Base-by-base conservation (phyloP, 2,888 invertebrate genomes). In the Drepanosiphum platanoidis region DNA sequence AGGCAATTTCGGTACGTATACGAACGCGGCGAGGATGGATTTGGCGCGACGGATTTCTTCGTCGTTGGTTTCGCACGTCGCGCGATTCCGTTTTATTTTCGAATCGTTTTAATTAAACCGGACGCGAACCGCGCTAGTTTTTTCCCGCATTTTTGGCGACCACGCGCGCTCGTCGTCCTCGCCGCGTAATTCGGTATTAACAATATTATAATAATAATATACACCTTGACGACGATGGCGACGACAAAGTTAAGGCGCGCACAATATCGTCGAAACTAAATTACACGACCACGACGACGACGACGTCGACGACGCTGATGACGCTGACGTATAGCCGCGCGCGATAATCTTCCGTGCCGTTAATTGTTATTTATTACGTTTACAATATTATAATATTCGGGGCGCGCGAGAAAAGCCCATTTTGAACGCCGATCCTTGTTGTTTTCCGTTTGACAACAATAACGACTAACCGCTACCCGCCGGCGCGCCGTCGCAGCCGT, bases 1-100 rank as follows among this genome's bases (percentile, higher is more conserved):
- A 83, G 82, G 82, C 82, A 83, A 83, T 74, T 13, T 64, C 9
- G 61, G 61, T 83, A 46, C 82, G n/a, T 22, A n/a, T 42, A 74
- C 3, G 82, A 34, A 46, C 30, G 39, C 39, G 36, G 66, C 18
- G n/a, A n/a, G n/a, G n/a, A n/a, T 42, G 66, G 15, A n/a, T n/a
- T n/a, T 27, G 32, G 22, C 46, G 13, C 3, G 27, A 5, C 27
- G 27, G 61, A 3, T 52, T 52, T 5, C 18, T 52, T 52, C 13
- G 1, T 58, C 58, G 22, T 3, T 3, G 9, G 27, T 61, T 61
- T 1, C 7, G 61, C 61, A 8, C 9, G 9, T 8, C 61, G 27
- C 27, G 9, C 61, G n/a, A 22, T 61, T 4, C 8, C 9, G n/a
- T 61, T 61, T 27, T 27, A n/a, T 61, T 27, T n/a, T 3, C 61